A percentile compares a stretch with the other conserved stretches of the same genome.
phyloP scores from a whole-genome alignment of 2,888 invertebrate genomes.

The Endomychus coccineus region DNA sequence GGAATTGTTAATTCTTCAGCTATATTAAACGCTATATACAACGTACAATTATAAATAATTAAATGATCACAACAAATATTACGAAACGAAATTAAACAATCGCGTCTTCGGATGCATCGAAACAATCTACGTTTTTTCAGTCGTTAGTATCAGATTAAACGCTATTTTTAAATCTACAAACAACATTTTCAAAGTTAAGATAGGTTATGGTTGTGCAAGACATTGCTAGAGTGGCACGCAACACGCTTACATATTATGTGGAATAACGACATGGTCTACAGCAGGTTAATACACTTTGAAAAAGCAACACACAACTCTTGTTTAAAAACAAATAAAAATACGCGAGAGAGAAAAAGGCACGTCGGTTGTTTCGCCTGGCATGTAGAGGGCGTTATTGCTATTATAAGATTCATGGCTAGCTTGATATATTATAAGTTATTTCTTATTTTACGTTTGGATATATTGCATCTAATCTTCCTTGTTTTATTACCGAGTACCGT shows the following conservation, averaged over 20 bases:
- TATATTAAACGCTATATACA: too few relatives aligned
- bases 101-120: too few relatives aligned
- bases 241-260: conserved; percentile 9
- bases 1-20: too few relatives aligned
- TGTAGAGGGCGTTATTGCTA: conserved; percentile 32
- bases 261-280: conserved; percentile 26
- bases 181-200: conserved; percentile 44
- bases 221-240: conserved; percentile 24
- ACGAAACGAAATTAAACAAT: too few relatives aligned
- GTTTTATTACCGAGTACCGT: too few relatives aligned
- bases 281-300: conserved; percentile 45
- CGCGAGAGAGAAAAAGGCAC: conserved; percentile 25
- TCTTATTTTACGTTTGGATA: background rate
- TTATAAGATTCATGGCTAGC: conserved; percentile 26
- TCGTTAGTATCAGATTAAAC: too few relatives aligned
- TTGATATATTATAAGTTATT: conserved; percentile 27
- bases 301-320: conserved; percentile 41
- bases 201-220: conserved; percentile 42
- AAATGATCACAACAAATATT: too few relatives aligned
- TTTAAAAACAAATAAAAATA: conserved; percentile 41
- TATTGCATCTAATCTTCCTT: too few relatives aligned
- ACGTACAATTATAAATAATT: too few relatives aligned
- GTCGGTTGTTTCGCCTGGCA: conserved; percentile 31
- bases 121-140: too few relatives aligned
- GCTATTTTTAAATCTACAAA: conserved; percentile 42